phyloP scores from a whole-genome alignment of 2,888 invertebrate genomes.

The Polia nebulosa region DNA sequence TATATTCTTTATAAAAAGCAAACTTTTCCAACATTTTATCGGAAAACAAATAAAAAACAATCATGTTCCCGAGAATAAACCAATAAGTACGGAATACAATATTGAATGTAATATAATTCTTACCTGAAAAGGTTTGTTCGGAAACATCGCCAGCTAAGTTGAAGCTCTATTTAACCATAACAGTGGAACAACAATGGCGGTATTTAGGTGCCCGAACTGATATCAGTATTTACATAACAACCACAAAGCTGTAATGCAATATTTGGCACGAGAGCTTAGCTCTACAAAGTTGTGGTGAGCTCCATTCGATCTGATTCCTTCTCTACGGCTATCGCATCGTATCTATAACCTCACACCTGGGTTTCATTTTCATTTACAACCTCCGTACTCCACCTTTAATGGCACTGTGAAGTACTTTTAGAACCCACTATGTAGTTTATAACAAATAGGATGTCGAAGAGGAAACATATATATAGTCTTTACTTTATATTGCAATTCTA shows the following conservation, averaged over 20 bases:
- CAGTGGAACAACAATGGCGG: slow-evolving; percentile 67
- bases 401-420: slow-evolving; percentile 47
- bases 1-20: slow-evolving; percentile 13
- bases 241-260: slow-evolving; percentile 74
- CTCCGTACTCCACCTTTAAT: slow-evolving; percentile 37
- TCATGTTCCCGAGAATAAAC: slow-evolving; percentile 18
- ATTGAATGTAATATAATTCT: slow-evolving; percentile 40
- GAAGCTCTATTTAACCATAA: slow-evolving; percentile 45
- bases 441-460: slow-evolving; percentile 50
- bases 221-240: slow-evolving; percentile 74
- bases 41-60: slow-evolving; percentile 24
- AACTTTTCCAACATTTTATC: slow-evolving; percentile 16
- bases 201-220: slow-evolving; percentile 63
- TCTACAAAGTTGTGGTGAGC: slow-evolving; percentile 69
- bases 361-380: slow-evolving; percentile 51
- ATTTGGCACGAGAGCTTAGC: slow-evolving; percentile 70
- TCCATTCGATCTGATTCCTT: slow-evolving; percentile 63
- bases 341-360: slow-evolving; percentile 42
- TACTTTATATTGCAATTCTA: slow-evolving; percentile 51
- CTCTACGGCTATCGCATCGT: slow-evolving; percentile 26
- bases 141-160: slow-evolving; percentile 40
- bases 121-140: slow-evolving; percentile 41
- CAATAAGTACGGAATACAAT: slow-evolving; percentile 24
- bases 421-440: slow-evolving; percentile 48
- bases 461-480: slow-evolving; percentile 38